Base-by-base conservation (phyloP, 2,113 vertebrate genomes). In the Actenoides hombroni region DNA sequence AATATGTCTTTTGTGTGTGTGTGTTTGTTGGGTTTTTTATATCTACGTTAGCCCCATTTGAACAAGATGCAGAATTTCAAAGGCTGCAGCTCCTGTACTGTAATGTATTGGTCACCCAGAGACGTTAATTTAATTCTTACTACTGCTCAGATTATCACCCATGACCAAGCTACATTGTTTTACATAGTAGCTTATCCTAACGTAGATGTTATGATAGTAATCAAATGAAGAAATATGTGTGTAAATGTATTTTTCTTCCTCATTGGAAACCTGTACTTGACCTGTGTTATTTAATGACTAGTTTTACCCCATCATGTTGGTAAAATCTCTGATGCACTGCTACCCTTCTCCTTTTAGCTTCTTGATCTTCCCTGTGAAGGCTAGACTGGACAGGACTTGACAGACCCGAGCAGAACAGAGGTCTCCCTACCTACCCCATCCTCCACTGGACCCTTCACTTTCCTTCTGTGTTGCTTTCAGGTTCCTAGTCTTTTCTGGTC, bases 51-150 rank as follows among this genome's bases (percentile, higher is more conserved):
- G 5, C 5, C 25, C 16, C 1, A 7, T 24, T 20, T 53, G 31
- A 91, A 64, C 9, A 68, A 49, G 42, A 51, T 19, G 14, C 20
- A 69, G 33, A 85, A 60, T 92, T 92, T 83, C 20, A 83, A 77
- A 92, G n/a, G n/a, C 28, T 39, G 21, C 10, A n/a, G 16, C 9
- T 83, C 25, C 18, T 90, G 16, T 80, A 31, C n/a, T 76, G 3
- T 68, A 63, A 29, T n/a, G 16, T 0, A 1, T 4, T 29, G 10
- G 6, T 59, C 10, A 63, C 3, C 6, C 28, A 37, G 49, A 64
- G 28, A 18, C 11, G 12, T 26, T 77, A 0, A 39, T 11, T 84
- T 76, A 1, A 6, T 86, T 92, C 49, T 68, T 33, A 10, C 13
- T 11, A 12, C 13, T 39, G 16, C 46, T 51, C 46, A 48, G 29